phyloP scores from a whole-genome alignment of 2,113 vertebrate species.

The Notiomystis cincta region DNA sequence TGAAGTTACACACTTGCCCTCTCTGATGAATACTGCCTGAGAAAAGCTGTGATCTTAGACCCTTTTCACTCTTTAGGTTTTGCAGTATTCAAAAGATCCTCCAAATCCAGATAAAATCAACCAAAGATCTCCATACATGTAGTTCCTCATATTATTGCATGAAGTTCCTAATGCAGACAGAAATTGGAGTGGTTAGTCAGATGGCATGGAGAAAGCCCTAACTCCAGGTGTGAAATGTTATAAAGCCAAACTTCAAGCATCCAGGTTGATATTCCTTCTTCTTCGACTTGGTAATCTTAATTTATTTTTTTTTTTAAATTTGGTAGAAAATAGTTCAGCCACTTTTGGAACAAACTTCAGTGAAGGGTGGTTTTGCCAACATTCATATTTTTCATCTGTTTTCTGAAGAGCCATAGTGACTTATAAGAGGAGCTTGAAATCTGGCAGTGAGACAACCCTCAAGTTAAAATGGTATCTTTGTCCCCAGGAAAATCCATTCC shows the following conservation, averaged over 20 bases:
- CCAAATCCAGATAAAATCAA: neutral
- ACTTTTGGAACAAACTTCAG: constrained; percentile 4
- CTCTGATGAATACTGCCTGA: neutral
- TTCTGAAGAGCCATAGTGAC: neutral
- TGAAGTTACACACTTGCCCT: neutral
- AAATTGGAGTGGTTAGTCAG: neutral
- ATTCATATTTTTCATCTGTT: neutral
- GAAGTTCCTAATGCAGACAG: neutral
- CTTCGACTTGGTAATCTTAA: neutral
- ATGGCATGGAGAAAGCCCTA: neutral
- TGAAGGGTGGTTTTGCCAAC: neutral
- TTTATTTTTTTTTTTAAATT: neutral
- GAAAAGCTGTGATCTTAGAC: neutral
- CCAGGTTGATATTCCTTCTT: neutral
- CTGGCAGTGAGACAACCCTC: neutral
- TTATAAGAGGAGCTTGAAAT: neutral
- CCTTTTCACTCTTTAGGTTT: neutral
- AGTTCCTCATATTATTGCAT: neutral
- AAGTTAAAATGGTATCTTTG: neutral
- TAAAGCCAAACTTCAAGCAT: neutral
- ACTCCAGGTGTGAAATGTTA: neutral
- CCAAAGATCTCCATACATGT: neutral
- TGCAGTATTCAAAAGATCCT: neutral
- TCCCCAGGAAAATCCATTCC: neutral
- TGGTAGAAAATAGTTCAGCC: neutral